Percentiles rank a stretch among this genome's conserved stretches.
phyloP scores from a whole-genome alignment of 2,113 vertebrate species.

The Eonycteris spelaea region DNA sequence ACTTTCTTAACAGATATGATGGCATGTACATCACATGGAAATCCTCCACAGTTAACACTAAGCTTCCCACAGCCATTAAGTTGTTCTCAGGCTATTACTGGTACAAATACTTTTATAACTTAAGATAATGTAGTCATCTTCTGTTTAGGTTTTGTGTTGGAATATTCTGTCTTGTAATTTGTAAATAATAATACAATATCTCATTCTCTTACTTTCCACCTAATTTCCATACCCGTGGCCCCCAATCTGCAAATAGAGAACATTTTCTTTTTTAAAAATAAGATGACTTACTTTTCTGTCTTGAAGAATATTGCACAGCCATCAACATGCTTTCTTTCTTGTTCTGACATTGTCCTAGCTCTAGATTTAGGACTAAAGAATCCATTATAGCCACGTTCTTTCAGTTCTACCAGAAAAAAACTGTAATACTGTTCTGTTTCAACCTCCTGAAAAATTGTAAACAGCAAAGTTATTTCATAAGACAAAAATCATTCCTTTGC shows the following conservation, averaged over 20 bases:
- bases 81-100: not conserved
- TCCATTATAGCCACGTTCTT: constrained; percentile 96
- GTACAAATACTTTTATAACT: constrained; percentile 17
- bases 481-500: not conserved
- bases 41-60: not conserved
- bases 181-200: not conserved
- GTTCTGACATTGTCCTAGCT: constrained; percentile 98
- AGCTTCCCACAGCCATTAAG: constrained; percentile 1
- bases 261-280: not conserved
- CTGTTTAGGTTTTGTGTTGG: constrained; percentile 13
- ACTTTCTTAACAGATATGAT: not conserved
- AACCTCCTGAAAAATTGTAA: constrained; percentile 89
- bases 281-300: constrained; percentile 91
- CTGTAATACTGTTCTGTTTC: constrained; percentile 98
- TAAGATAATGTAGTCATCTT: constrained; percentile 12
- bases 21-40: constrained; percentile 41
- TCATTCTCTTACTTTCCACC: constrained; percentile 27
- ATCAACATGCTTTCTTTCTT: constrained; percentile 97
- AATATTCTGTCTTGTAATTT: constrained; percentile 39
- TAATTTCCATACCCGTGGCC: not conserved
- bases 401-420: constrained; percentile 96
- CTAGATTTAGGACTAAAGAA: constrained; percentile 99
- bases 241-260: not conserved
- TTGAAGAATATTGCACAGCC: constrained; percentile 98
- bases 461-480: constrained; percentile 57